A percentile compares a stretch with the other conserved stretches of the same genome.
phyloP scores from a whole-genome alignment of 2,888 invertebrate genomes.

The Actias luna region DNA sequence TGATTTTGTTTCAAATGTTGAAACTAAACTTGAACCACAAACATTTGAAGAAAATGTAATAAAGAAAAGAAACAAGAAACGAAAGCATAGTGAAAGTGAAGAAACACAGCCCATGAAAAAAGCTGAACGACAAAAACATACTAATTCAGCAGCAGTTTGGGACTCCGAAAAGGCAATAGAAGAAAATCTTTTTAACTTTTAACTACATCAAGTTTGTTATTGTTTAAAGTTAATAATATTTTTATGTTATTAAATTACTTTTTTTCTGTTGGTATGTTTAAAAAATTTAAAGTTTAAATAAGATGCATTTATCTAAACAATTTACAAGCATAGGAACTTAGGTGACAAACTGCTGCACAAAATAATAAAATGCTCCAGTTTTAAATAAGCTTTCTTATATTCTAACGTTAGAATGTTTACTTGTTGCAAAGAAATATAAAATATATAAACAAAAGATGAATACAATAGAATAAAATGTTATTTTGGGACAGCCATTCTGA shows the following conservation, averaged over 20 bases:
- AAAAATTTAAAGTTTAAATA: no score
- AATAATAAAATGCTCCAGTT: no score
- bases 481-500: no score
- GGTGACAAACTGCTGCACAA: no score
- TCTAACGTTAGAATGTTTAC: no score
- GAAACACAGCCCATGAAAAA: conserved; percentile 31
- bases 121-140: conserved; percentile 44
- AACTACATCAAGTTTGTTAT: conserved; percentile 19
- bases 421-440: no score
- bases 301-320: no score
- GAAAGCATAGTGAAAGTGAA: conserved; percentile 34
- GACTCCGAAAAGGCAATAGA: conserved; percentile 68
- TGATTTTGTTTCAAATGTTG: background rate
- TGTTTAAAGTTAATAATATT: background rate
- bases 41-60: conserved; percentile 20
- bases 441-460: no score
- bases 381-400: no score
- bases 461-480: no score
- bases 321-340: no score
- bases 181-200: conserved; percentile 68
- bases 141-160: conserved; percentile 55
- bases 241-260: background rate
- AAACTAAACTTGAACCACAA: conserved; percentile 18
- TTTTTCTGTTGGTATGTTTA: background rate
- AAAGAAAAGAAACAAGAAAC: conserved; percentile 46